Conservation (phyloP, 2,797 vertebrate genomes). For the Aulostomus chinensis region DNA sequence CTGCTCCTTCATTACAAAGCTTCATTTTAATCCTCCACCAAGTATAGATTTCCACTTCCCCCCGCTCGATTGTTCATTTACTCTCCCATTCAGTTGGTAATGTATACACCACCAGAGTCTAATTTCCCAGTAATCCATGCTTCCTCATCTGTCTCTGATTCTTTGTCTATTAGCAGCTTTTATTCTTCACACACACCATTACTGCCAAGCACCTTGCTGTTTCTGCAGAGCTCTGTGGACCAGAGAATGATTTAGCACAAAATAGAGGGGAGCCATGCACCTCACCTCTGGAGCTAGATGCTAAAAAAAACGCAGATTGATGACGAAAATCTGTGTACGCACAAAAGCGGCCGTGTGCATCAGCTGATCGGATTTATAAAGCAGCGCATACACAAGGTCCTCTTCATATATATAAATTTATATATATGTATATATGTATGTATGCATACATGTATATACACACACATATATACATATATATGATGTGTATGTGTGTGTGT, state of each 20-base stretch:
- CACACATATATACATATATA: no score
- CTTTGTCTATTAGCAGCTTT: constrained; percentile 55
- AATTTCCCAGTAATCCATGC: constrained; percentile 66
- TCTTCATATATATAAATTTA: no score
- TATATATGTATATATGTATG: no score
- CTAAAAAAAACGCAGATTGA: no score
- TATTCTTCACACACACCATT: constrained; percentile 37
- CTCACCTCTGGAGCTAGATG: neutral
- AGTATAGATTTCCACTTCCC: constrained; percentile 73
- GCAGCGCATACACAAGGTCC: no score
- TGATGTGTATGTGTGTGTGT: no score
- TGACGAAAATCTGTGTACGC: no score
- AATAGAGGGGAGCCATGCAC: constrained; percentile 16
- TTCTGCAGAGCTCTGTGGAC: constrained; percentile 53
- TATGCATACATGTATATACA: no score
- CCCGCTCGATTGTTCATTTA: constrained; percentile 66
- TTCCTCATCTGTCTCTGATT: constrained; percentile 54
- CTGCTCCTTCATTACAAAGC: constrained; percentile 53
- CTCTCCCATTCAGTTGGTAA: constrained; percentile 60
- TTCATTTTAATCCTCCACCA: constrained; percentile 59
- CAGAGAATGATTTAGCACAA: constrained; percentile 62
- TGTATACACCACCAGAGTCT: constrained; percentile 51
- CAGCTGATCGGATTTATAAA: no score
- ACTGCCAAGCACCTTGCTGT: constrained; percentile 39
- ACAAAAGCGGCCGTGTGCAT: no score